Conservation (phyloP, 2,888 invertebrate genomes). For the Leuctra nigra region DNA sequence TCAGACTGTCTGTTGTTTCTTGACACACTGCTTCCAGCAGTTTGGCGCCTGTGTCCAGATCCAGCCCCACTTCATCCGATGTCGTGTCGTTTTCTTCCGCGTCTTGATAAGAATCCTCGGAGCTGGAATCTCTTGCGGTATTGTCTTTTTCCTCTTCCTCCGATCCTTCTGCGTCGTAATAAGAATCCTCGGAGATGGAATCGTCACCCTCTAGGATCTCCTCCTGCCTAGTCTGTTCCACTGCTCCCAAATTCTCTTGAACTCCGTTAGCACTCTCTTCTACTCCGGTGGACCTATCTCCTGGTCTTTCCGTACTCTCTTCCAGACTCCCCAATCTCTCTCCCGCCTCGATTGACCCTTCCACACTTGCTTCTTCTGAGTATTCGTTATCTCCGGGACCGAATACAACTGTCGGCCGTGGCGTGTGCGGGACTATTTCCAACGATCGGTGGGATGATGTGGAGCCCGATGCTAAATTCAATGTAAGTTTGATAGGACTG, state of each 20-base stretch:
- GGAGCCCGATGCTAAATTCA: constrained; percentile 14
- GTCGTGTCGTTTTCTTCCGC: constrained; percentile 29
- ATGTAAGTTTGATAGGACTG: constrained; percentile 19
- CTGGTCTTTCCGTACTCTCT: constrained; percentile 12
- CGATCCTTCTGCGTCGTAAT: no score
- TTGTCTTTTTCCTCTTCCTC: no score
- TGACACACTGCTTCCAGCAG: constrained; percentile 41
- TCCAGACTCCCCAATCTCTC: constrained; percentile 13
- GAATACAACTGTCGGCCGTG: constrained; percentile 15
- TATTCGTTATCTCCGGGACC: constrained; percentile 18
- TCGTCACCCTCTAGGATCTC: constrained; percentile 19
- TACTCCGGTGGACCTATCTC: neutral
- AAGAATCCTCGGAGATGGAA: no score
- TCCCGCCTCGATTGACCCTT: constrained; percentile 16
- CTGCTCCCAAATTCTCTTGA: constrained; percentile 35
- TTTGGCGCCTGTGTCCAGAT: constrained; percentile 11
- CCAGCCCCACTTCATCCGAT: constrained; percentile 18
- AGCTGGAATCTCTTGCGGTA: no score
- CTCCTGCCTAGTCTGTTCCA: no score
- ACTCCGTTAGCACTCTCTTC: constrained; percentile 22
- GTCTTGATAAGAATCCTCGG: constrained; percentile 34
- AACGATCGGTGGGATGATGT: constrained; percentile 4
- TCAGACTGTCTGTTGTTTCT: constrained; percentile 9
- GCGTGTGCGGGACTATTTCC: constrained; percentile 9
- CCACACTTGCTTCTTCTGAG: constrained; percentile 5